Evolutionary conservation across 2,888 invertebrate genomes (phyloP).

Genomic region (Heteromurus nitidus): DNA sequence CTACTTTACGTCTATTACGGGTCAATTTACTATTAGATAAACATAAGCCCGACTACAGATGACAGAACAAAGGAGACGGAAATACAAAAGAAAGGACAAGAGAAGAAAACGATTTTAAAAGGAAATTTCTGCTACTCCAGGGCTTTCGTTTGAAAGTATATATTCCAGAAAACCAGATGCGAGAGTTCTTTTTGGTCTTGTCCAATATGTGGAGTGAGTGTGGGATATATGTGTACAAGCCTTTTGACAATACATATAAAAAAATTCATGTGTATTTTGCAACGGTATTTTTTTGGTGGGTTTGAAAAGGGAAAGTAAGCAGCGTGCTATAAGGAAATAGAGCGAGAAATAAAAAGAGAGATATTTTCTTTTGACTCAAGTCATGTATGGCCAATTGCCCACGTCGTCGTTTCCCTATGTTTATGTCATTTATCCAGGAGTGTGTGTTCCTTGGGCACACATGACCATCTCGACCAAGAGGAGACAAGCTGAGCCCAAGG

Average conservation of each 20-base stretch:
- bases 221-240: too few species aligned
- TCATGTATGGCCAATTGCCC: conserved; percentile 52
- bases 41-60: conserved; percentile 34
- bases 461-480: too few species aligned
- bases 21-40: conserved; percentile 55
- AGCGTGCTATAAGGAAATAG: conserved; percentile 39
- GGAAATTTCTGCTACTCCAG: conserved; percentile 27
- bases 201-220: neutral
- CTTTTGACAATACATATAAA: too few species aligned
- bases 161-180: too few species aligned
- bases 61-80: conserved; percentile 8
- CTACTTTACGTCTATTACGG: conserved; percentile 34
- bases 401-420: conserved; percentile 52
- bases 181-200: too few species aligned
- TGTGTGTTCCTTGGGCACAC: neutral
- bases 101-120: conserved; percentile 35
- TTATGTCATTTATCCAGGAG: conserved; percentile 54
- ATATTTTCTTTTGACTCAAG: conserved; percentile 40
- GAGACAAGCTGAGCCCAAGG: too few species aligned
- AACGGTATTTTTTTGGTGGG: neutral
- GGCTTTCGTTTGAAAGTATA: too few species aligned
- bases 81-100: conserved; percentile 2
- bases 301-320: conserved; percentile 5
- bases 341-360: conserved; percentile 51
- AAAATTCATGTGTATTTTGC: too few species aligned